These are phyloP conservation scores for Hiodon tergisus DNA, from an alignment of 2,113 vertebrate species.

Conservation along the genomic window DNA sequence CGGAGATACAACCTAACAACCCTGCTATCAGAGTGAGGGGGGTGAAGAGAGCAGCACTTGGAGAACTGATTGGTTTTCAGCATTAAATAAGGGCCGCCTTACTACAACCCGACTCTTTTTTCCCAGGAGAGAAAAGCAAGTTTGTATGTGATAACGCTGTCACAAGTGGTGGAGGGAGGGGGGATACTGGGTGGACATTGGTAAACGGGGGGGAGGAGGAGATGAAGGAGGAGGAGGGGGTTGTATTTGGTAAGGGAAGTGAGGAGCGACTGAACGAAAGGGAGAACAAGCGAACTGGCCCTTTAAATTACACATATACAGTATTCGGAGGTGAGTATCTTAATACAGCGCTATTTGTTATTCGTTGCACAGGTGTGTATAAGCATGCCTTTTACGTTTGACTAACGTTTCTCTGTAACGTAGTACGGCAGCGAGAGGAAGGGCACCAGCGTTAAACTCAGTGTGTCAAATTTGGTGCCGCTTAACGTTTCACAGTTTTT, in stretches of 20 bases:
- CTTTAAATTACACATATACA: conserved; percentile 11
- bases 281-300: conserved; percentile 9
- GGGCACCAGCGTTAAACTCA: conserved; percentile 1
- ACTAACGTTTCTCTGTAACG: not conserved
- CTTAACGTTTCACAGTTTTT: not conserved
- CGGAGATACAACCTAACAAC: conserved; percentile 6
- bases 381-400: conserved; percentile 13
- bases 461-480: not conserved
- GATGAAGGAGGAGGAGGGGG: too few species aligned
- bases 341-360: conserved; percentile 14
- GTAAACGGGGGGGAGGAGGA: conserved; percentile 1
- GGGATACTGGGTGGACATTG: conserved; percentile 9
- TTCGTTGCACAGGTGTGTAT: conserved; percentile 16
- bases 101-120: conserved; percentile 6
- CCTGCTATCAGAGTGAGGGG: not conserved
- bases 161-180: conserved; percentile 8
- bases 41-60: conserved; percentile 1
- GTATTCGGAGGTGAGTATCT: conserved; percentile 18
- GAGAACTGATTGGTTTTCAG: conserved; percentile 6
- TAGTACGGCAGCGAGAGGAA: not conserved
- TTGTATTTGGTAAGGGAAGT: not conserved
- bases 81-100: conserved; percentile 1
- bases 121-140: conserved; percentile 9
- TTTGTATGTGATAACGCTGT: conserved; percentile 17
- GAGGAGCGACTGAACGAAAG: conserved; percentile 6